Evolutionary conservation across 2,888 invertebrate genomes (phyloP), one percentile per base, ranked within the genome.

Genomic region (Drosophila anomalata): DNA sequence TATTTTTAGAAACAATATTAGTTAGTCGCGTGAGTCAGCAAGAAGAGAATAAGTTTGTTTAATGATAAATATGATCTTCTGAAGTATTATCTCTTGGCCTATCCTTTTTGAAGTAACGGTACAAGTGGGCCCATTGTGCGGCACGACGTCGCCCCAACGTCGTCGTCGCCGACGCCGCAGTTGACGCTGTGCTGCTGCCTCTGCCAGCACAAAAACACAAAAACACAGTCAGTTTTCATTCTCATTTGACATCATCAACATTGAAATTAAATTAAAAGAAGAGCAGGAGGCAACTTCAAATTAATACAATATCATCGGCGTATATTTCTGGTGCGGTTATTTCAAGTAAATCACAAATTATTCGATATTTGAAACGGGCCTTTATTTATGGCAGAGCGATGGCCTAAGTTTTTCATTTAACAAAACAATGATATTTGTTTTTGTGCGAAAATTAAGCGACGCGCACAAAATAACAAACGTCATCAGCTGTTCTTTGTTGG

Each of bases 211-310:
- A 80, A 65, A 78, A 78, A 73, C 73, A 78, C 73, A 77, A 77
- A 83, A 83, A 78, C 68, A 77, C 85, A 83, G 80, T 81, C 85
- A 86, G 86, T 85, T 87, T 85, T 86, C 79, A 86, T 85, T 85
- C 84, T 88, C 81, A 87, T 89, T 89, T 88, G 89, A 88, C 89
- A 89, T 89, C 88, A 89, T 87, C 88, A 86, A 78, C 88, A 86
- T 82, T 81, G 79, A 78, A 83, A 85, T 76, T 87, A 62, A 85
- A 87, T 87, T 79, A 81, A 70, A 78, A 78, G 63, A 74, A 85
- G 73, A 78, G 71, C 77, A 75, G 67, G 50, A 75, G 44, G 50
- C 17, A 53, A 51, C 61, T 55, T 47, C 46, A 22, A 33, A 42
- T 59, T 44, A 44, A 44, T 57, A 44, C 61, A 54, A 63, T 51